These are phyloP conservation scores for Archegozetes longisetosus DNA, from an alignment of 1,140 invertebrate species.

Conservation along the genomic window DNA sequence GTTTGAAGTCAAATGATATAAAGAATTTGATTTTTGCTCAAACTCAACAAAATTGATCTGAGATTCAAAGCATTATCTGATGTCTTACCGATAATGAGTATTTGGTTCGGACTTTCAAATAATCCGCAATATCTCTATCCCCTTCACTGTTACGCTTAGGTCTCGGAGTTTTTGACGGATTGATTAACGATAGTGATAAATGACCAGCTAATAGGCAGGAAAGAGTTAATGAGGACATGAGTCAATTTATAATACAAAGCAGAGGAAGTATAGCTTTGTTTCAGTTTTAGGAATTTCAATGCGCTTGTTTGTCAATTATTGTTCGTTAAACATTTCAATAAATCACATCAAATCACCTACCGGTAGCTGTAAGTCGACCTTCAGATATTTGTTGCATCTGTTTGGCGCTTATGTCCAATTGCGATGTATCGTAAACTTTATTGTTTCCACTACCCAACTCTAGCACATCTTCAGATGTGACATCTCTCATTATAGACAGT, in stretches of 20 bases:
- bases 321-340: not conserved
- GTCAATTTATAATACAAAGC: too few species aligned
- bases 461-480: not conserved
- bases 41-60: too few species aligned
- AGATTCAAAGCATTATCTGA: too few species aligned
- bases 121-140: not conserved
- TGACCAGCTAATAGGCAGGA: not conserved
- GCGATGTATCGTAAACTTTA: not conserved
- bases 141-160: not conserved
- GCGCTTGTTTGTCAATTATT: not conserved
- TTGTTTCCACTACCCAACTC: not conserved
- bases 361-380: constrained; percentile 1
- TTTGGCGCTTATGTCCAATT: not conserved
- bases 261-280: too few species aligned
- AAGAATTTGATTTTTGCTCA: not conserved
- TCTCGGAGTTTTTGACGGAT: not conserved
- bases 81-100: not conserved
- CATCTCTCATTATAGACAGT: not conserved
- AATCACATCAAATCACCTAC: not conserved
- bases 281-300: not conserved
- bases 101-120: not conserved
- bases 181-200: not conserved
- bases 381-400: constrained; percentile 10
- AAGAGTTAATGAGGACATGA: not conserved
- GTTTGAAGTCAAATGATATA: too few species aligned